Conservation (phyloP, 1,140 invertebrate genomes). For the Branchinecta lynchi region DNA sequence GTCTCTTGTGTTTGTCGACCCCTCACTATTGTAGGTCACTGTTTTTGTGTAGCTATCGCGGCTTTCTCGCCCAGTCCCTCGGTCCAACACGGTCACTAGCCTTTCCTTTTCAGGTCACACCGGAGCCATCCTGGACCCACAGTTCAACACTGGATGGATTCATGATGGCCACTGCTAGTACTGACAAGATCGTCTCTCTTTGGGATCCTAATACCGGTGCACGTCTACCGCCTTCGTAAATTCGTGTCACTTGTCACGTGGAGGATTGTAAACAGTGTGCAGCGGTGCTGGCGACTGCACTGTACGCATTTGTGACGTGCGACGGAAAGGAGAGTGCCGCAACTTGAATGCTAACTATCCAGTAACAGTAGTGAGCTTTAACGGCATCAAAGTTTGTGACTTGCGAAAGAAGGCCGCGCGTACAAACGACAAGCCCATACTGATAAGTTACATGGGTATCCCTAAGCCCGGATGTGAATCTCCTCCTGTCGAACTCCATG, state of each 20-base stretch:
- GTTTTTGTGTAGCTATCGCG: too few species aligned
- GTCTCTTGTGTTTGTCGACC: too few species aligned
- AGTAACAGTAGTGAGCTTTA: conserved; percentile 83
- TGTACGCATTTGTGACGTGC: conserved; percentile 65
- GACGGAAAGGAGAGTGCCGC: conserved; percentile 58
- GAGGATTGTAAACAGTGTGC: conserved; percentile 73
- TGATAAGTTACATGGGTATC: conserved; percentile 83
- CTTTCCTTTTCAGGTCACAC: too few species aligned
- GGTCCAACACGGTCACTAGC: too few species aligned
- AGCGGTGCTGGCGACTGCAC: conserved; percentile 91
- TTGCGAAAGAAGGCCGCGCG: conserved; percentile 67
- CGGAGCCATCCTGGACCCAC: conserved; percentile 89
- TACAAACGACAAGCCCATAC: conserved; percentile 75
- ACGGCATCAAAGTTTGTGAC: conserved; percentile 97
- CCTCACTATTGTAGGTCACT: too few species aligned
- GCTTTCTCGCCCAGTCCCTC: too few species aligned
- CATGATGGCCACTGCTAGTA: conserved; percentile 76
- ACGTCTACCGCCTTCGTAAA: conserved; percentile 78
- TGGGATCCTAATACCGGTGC: conserved; percentile 83
- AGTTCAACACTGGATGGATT: conserved; percentile 88
- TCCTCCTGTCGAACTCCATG: conserved; percentile 91
- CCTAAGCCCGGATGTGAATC: conserved; percentile 82
- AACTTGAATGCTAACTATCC: conserved; percentile 67
- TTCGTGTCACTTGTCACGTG: conserved; percentile 54
- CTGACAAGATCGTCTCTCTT: conserved; percentile 83